Percentiles rank a stretch among this genome's conserved stretches.
phyloP scores from a whole-genome alignment of 2,888 invertebrate genomes.

The Hemicrepidius hirtus region DNA sequence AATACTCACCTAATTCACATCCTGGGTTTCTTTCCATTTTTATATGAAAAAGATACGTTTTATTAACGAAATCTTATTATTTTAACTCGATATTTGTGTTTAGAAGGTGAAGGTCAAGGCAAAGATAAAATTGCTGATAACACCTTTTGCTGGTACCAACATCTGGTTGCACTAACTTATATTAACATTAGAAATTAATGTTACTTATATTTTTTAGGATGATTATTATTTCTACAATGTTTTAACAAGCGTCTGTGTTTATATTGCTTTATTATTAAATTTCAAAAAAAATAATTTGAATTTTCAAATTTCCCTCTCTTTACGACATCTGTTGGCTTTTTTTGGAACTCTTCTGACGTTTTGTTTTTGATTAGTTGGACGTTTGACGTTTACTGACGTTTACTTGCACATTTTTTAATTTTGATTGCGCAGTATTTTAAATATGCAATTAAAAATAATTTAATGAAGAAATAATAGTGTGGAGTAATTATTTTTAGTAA shows the following conservation, averaged over 20 bases:
- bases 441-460: neutral
- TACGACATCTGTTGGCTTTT: neutral
- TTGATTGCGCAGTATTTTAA: constrained; percentile 31
- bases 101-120: neutral
- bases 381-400: constrained; percentile 35
- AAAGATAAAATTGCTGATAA: neutral
- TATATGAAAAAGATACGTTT: neutral
- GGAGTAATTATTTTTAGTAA: constrained; percentile 7
- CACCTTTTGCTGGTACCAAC: no score
- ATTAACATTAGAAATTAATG: no score
- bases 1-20: constrained; percentile 14
- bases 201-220: no score
- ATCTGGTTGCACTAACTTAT: no score
- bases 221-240: no score
- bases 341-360: neutral
- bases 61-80: neutral
- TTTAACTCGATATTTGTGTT: neutral
- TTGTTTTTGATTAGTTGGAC: constrained; percentile 15
- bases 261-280: no score
- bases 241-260: no score
- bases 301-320: neutral
- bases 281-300: no score
- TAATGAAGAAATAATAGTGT: neutral
- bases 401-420: constrained; percentile 15
- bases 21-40: constrained; percentile 24